Evolutionary conservation across 2,797 vertebrate species (phyloP), one percentile per base, ranked within the genome.

Genomic region (Mormyrops boulengeri): DNA sequence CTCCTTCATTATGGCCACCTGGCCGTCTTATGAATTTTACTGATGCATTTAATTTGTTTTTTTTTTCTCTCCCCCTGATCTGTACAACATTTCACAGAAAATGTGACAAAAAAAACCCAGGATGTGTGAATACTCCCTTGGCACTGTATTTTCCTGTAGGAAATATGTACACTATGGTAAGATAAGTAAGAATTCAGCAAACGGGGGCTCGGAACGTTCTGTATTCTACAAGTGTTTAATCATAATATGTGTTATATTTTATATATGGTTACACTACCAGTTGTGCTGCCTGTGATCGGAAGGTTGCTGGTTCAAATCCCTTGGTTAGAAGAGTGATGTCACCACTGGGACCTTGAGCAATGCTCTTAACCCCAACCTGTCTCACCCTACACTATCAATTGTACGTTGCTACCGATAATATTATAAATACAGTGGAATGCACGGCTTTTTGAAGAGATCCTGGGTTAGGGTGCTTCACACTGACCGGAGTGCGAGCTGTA

Each of bases 401-500:
- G 34, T 73, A 38, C 14, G 12, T 38, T 17, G 26, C 66, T 73
- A 34, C 30, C 66, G 12, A 17, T 38, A 73, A 38, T 0, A 73
- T 4, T 0, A 30, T 17, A 17, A 38, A 73, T 38, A 38, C 6
- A 69, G 1, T 0, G 30, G 4, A 2, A 73, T 5, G 30, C 3
- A 2, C 3, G 8, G 7, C 60, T 26, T 26, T 26, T 34, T 44
- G 14, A 80, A 19, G 2, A n/a, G 6, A 19, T 2, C 2, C 34
- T 11, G 4, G 34, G 34, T 11, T 1, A 12, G 4, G 14, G 1
- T 4, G 19, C 49, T 2, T 5, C 82, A 7, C 69, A 90, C 96
- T 96, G 92, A 99, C 98, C 98, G 92, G 97, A 95, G 92, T 99
- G 96, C 0, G 98, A 96, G 90, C 98, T 98, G 93, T 99, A 99